phyloP scores from a whole-genome alignment of 2,797 vertebrate species.

The Valencia hispanica region DNA sequence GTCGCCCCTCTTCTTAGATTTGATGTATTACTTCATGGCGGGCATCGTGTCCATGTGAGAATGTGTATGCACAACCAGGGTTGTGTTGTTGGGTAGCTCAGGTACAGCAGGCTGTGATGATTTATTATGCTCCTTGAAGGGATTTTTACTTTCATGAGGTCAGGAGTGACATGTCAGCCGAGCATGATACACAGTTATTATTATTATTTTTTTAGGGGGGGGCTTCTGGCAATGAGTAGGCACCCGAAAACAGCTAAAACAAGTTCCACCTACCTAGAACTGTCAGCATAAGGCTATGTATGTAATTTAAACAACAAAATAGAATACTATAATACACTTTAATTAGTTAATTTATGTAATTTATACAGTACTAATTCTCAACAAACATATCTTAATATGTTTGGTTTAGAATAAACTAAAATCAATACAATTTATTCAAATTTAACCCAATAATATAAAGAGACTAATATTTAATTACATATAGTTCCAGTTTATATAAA shows the following conservation, averaged over 20 bases:
- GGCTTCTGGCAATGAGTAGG: slow-evolving; percentile 47
- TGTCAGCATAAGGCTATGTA: background rate
- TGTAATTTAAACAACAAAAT: background rate
- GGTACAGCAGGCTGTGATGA: slow-evolving; percentile 49
- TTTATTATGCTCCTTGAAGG: slow-evolving; percentile 75
- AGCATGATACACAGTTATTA: slow-evolving; percentile 45
- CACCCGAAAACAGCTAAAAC: slow-evolving; percentile 49
- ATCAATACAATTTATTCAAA: background rate
- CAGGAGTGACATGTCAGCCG: slow-evolving; percentile 63
- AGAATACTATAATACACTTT: background rate
- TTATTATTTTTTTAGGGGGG: background rate
- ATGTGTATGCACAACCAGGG: slow-evolving; percentile 13
- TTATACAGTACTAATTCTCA: background rate
- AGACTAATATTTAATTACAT: too few species aligned
- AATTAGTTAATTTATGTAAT: background rate
- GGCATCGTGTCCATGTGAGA: slow-evolving; percentile 6
- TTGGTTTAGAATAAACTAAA: background rate
- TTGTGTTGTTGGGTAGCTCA: slow-evolving; percentile 44
- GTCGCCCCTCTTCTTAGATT: slow-evolving; percentile 32
- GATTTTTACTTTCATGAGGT: slow-evolving; percentile 68
- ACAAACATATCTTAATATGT: background rate
- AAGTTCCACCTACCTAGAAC: slow-evolving; percentile 35
- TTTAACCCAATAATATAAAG: too few species aligned
- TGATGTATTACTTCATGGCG: slow-evolving; percentile 33
- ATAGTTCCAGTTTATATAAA: background rate